A percentile compares a stretch with the other conserved stretches of the same genome.
These are phyloP conservation scores for Pogoniulus pusillus DNA, from an alignment of 2,797 vertebrate genomes.

Conservation along the genomic window DNA sequence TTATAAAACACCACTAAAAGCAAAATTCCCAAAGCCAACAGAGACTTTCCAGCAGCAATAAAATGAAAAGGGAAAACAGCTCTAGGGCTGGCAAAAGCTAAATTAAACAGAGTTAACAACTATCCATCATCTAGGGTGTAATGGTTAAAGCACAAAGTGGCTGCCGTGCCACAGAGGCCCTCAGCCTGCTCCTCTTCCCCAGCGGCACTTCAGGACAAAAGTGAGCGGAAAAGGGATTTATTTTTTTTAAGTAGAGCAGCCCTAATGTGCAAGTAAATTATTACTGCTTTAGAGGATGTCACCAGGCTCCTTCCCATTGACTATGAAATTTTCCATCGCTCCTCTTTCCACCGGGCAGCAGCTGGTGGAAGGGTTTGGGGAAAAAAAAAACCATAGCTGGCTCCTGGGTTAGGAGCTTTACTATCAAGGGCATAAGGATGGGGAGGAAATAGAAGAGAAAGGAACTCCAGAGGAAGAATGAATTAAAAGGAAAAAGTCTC, in stretches of 20 bases:
- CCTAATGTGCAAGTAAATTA: slow-evolving; percentile 14
- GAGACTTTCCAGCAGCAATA: slow-evolving; percentile 44
- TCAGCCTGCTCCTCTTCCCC: neutral
- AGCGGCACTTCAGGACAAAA: slow-evolving; percentile 16
- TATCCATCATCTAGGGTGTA: slow-evolving; percentile 16
- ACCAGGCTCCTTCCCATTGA: neutral
- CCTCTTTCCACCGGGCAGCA: neutral
- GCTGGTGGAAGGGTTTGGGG: neutral
- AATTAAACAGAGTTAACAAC: slow-evolving; percentile 33
- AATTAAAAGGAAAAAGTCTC: neutral
- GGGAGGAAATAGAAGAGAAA: neutral
- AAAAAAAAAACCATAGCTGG: neutral
- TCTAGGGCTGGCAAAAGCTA: slow-evolving; percentile 41
- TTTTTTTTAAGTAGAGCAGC: neutral
- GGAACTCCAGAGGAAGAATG: neutral
- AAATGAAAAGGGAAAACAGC: slow-evolving; percentile 50
- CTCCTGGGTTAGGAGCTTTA: neutral
- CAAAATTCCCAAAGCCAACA: slow-evolving; percentile 39
- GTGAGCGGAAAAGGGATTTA: neutral
- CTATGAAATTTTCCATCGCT: slow-evolving; percentile 23
- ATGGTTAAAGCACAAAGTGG: slow-evolving; percentile 26
- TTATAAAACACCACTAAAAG: slow-evolving; percentile 28
- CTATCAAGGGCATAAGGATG: neutral
- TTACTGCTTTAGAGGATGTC: slow-evolving; percentile 9
- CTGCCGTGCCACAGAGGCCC: neutral